phyloP scores from a whole-genome alignment of 2,797 vertebrate species.

The Lateolabrax maculatus region DNA sequence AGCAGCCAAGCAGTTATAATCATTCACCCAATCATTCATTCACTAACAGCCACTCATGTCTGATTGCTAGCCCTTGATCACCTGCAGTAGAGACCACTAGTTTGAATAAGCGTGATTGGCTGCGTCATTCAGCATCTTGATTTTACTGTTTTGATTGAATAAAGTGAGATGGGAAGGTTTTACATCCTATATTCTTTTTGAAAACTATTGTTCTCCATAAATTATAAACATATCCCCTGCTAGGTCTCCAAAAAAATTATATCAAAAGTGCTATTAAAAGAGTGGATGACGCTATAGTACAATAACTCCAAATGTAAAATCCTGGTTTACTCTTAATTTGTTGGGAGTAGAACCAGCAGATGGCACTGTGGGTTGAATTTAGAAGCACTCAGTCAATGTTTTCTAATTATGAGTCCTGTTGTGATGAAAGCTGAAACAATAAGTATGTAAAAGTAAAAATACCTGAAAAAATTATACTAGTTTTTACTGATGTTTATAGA shows the following conservation, averaged over 20 bases:
- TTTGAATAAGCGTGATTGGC: not conserved
- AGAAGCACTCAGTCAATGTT: not conserved
- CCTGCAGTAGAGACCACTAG: conserved; percentile 13
- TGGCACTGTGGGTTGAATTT: conserved; percentile 70
- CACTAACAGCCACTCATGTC: conserved; percentile 35
- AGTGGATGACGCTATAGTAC: not conserved
- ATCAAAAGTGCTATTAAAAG: not conserved
- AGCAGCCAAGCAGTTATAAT: conserved; percentile 21
- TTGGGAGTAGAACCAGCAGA: conserved; percentile 69
- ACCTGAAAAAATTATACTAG: not conserved
- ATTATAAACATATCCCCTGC: not conserved
- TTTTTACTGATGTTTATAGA: not conserved
- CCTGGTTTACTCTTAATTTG: not conserved
- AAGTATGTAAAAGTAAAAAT: too few species aligned
- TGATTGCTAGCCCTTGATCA: conserved; percentile 50
- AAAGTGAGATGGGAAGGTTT: conserved; percentile 6
- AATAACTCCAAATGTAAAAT: not conserved
- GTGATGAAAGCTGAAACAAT: not conserved
- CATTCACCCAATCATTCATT: not conserved
- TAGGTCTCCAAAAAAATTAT: not conserved
- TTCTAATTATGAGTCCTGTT: not conserved
- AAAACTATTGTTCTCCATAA: not conserved
- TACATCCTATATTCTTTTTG: not conserved
- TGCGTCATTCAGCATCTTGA: conserved; percentile 13
- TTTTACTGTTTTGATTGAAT: conserved; percentile 25